A percentile compares a stretch with the other conserved stretches of the same genome.
These are phyloP conservation scores for Neosilurus mollespiculum DNA, from an alignment of 2,797 vertebrate species.

Conservation along the genomic window DNA sequence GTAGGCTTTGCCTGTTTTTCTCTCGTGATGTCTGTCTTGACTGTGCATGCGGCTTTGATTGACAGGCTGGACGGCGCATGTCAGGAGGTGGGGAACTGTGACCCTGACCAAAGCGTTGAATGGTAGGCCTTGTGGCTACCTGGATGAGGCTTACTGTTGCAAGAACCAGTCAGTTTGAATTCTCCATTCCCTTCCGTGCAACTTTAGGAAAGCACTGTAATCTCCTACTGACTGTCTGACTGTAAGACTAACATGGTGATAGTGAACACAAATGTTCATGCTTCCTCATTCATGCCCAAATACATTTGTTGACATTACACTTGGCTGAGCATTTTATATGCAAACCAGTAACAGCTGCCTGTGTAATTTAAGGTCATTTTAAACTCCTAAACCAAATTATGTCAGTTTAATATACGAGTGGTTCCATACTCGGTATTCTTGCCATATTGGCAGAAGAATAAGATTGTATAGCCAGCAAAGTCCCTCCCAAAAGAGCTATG, in stretches of 20 bases:
- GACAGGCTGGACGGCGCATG: slow-evolving; percentile 74
- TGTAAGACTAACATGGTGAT: slow-evolving; percentile 44
- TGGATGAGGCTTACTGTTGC: slow-evolving; percentile 77
- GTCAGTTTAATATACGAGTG: slow-evolving; percentile 51
- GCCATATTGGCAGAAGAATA: slow-evolving; percentile 78
- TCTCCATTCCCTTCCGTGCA: slow-evolving; percentile 53
- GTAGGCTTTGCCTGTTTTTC: neutral
- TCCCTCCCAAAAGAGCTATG: slow-evolving; percentile 61
- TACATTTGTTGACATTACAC: slow-evolving; percentile 34
- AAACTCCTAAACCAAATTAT: slow-evolving; percentile 13
- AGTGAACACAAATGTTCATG: slow-evolving; percentile 43
- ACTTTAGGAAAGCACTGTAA: slow-evolving; percentile 83
- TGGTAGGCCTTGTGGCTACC: slow-evolving; percentile 74
- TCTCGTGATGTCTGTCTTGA: neutral
- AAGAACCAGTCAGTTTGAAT: slow-evolving; percentile 40
- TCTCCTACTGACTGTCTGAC: slow-evolving; percentile 66
- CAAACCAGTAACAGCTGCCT: slow-evolving; percentile 27
- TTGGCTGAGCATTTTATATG: slow-evolving; percentile 25
- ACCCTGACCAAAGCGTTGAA: slow-evolving; percentile 70
- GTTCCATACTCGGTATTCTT: slow-evolving; percentile 69
- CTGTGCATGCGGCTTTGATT: slow-evolving; percentile 35
- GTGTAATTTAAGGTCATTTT: slow-evolving; percentile 27
- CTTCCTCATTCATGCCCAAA: slow-evolving; percentile 37
- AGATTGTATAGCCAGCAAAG: slow-evolving; percentile 75
- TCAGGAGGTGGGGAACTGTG: slow-evolving; percentile 81